Evolutionary conservation across 2,113 vertebrate genomes (phyloP), one percentile per base, ranked within the genome.

Genomic region (Dipodomys merriami): DNA sequence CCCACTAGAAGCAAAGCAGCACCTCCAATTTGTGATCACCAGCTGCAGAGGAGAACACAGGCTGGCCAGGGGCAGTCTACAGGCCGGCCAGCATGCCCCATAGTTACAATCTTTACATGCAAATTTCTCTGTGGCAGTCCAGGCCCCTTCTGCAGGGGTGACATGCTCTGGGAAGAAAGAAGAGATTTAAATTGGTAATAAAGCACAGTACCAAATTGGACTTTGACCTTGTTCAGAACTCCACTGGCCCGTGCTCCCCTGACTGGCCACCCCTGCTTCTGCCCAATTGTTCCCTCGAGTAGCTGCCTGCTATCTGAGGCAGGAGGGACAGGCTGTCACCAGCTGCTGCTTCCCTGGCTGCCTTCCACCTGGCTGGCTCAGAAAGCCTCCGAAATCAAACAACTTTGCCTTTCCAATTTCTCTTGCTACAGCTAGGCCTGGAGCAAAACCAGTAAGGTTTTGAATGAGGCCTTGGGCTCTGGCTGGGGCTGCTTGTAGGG

Each of bases 141-240:
- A 67, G 72, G 89, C 91, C 60, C 53, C 83, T 85, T 76, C 78
- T 22, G 18, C 39, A 81, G 64, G 88, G 65, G 30, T 62, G 71
- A 62, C 85, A 91, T 91, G 2, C 80, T 95, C 76, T 16, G 19
- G 78, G 72, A 95, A 91, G 68, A 91, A 94, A 80, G 91, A 96
- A 0, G 79, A 90, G 91, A 91, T 91, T 97, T 97, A 96, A 97
- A 96, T 95, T 94, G 97, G 96, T 76, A 96, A 93, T 95, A 93
- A 96, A 97, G 90, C 85, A n/a, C 95, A 91, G 81, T 90, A 94
- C 93, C 89, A 83, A 90, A 94, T 71, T 83, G 87, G 87, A 93
- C 90, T 91, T 88, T 94, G 89, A 95, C 96, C 93, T 96, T 60
- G 29, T 67, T 95, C 95, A 95, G 95, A 95, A 95, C 88, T 76